These are phyloP conservation scores for Latrodectus elegans DNA, from an alignment of 2,888 invertebrate genomes.

Conservation along the genomic window DNA sequence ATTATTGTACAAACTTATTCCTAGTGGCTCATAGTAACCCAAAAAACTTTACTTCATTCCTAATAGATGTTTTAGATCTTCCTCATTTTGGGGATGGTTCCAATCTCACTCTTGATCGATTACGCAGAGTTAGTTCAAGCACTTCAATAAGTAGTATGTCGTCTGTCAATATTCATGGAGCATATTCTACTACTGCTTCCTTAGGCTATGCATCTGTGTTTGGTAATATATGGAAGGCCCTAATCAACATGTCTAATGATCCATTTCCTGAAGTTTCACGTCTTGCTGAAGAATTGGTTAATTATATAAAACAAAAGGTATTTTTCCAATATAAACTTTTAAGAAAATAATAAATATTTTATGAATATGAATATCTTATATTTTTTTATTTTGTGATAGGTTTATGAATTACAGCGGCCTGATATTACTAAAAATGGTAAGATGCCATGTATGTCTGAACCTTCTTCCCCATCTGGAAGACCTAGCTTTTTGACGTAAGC, in stretches of 20 bases:
- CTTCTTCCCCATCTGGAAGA: constrained; percentile 80
- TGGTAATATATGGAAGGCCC: constrained; percentile 89
- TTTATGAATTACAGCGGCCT: constrained; percentile 39
- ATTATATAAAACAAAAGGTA: constrained; percentile 85
- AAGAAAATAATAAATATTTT: constrained; percentile 1
- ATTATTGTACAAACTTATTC: no score
- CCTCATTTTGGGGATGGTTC: constrained; percentile 9
- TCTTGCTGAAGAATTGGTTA: constrained; percentile 86
- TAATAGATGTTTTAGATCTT: neutral
- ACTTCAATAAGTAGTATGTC: constrained; percentile 82
- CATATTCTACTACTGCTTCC: constrained; percentile 8
- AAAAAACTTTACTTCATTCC: no score
- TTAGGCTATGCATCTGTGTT: constrained; percentile 78
- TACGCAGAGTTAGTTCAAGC: constrained; percentile 82
- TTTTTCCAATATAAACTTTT: constrained; percentile 17
- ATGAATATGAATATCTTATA: no score
- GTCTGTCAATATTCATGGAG: constrained; percentile 27
- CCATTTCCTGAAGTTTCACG: constrained; percentile 88
- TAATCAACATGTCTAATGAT: constrained; percentile 87
- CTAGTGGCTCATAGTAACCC: no score
- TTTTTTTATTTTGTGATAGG: constrained; percentile 17
- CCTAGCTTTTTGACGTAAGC: constrained; percentile 77
- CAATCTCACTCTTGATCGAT: constrained; percentile 54
- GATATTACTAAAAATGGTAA: constrained; percentile 57
- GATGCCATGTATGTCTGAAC: constrained; percentile 71